A percentile compares a stretch with the other conserved stretches of the same genome.
Evolutionary conservation across 2,888 invertebrate species (phyloP).

Genomic region (Cephalotes varians): DNA sequence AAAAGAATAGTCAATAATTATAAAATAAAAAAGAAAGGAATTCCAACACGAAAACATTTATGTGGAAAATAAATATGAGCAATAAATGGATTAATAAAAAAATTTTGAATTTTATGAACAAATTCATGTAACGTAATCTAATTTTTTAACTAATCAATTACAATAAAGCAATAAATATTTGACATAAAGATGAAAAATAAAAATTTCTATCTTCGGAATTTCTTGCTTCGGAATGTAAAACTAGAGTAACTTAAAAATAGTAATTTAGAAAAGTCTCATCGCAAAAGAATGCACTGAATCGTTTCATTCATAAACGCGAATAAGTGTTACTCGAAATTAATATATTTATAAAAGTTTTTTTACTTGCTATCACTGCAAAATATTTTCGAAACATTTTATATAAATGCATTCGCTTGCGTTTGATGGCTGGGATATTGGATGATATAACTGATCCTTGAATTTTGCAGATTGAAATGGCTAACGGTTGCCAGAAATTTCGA

Average conservation of each 20-base stretch:
- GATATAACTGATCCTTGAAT: constrained; percentile 67
- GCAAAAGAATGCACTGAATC: background rate
- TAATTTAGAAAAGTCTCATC: background rate
- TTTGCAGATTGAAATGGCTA: constrained; percentile 69
- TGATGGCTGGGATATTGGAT: constrained; percentile 59
- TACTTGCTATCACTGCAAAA: constrained; percentile 57
- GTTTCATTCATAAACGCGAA: background rate
- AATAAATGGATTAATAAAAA: background rate
- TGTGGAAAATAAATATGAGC: background rate
- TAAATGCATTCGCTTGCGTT: constrained; percentile 55
- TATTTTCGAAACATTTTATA: constrained; percentile 62
- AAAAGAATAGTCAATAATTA: constrained; percentile 13
- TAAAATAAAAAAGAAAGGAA: background rate
- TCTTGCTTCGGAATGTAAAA: background rate
- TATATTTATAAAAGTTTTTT: constrained; percentile 1
- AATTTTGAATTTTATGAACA: background rate
- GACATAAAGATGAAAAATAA: background rate
- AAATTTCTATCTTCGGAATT: background rate
- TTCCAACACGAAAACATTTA: background rate
- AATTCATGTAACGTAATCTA: background rate
- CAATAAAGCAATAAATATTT: background rate
- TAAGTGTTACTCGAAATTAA: constrained; percentile 27
- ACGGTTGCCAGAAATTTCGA: constrained; percentile 68
- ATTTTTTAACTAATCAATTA: background rate
- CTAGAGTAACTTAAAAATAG: background rate